phyloP scores from a whole-genome alignment of 2,888 invertebrate genomes.

The Anticlea derivata region DNA sequence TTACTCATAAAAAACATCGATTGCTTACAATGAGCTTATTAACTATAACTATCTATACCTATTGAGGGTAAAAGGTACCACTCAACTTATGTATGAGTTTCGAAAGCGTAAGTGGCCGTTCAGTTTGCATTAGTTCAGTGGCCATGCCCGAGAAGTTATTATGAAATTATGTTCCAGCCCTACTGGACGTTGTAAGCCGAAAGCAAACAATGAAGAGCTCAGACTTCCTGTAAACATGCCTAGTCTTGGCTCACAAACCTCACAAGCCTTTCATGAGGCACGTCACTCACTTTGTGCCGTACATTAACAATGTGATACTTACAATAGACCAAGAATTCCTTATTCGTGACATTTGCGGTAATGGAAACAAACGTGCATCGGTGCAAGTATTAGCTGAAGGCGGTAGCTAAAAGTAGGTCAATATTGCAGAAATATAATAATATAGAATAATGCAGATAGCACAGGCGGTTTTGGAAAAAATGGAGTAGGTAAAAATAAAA shows the following conservation, averaged over 20 bases:
- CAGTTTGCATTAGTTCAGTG: not conserved
- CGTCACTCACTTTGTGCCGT: conserved; percentile 27
- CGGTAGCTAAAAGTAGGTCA: too few relatives aligned
- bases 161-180: conserved; percentile 1
- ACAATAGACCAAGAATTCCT: conserved; percentile 27
- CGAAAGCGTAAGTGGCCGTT: too few relatives aligned
- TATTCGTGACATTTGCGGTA: conserved; percentile 36
- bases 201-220: conserved; percentile 31
- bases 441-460: too few relatives aligned
- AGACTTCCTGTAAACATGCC: conserved; percentile 35
- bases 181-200: conserved; percentile 27
- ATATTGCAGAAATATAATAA: too few relatives aligned
- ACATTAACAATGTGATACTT: conserved; percentile 22
- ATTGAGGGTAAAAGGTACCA: too few relatives aligned
- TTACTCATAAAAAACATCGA: too few relatives aligned
- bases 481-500: too few relatives aligned
- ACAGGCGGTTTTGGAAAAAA: too few relatives aligned
- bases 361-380: conserved; percentile 20
- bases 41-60: too few relatives aligned
- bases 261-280: conserved; percentile 36
- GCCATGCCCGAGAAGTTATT: not conserved
- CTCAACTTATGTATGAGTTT: too few relatives aligned
- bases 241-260: conserved; percentile 13
- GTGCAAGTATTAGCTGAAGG: too few relatives aligned
- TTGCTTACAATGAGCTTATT: too few relatives aligned